Evolutionary conservation across 2,797 vertebrate genomes (phyloP), one percentile per base, ranked within the genome.

Genomic region (Astyanax mexicanus): DNA sequence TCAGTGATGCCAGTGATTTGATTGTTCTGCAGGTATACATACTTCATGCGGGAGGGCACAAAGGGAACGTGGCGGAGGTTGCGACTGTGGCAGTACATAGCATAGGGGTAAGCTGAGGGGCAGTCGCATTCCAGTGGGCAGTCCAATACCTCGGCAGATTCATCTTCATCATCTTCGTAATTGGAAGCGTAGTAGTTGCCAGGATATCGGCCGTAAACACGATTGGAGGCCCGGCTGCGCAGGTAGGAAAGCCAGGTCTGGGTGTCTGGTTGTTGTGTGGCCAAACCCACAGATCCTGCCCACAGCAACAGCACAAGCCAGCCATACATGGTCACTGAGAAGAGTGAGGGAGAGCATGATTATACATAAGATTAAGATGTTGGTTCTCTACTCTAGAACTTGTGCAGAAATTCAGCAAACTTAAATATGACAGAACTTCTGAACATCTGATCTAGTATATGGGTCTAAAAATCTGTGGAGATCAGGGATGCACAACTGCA

Each of bases 101-200:
- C 98, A 0, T 88, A 86, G 15, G 96, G 95, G 71, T 95, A 98
- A 64, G 72, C 84, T 7, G 89, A 60, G 8, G 96, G 98, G 79
- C 97, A 99, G 77, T 95, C 94, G 7, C 98, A 99, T 84, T 98
- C 98, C 85, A 97, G 92, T 2, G 97, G 95, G 86, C 97, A 99
- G 82, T 97, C 91, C 47, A 87, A 85, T 10, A 88, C 80, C 0
- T 69, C 83, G 66, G 85, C 80, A 0, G 92, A 85, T 5, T 92
- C 81, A 0, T 92, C n/a, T n/a, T n/a, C 89, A 9, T 92, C 85
- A 79, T 91, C 0, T 89, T 57, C 29, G 0, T 51, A 29, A 19
- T 51, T 79, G 52, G 75, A 75, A 84, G 86, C 72, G 35, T 89
- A 78, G 71, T 88, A 77, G 85, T 80, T 83, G 74, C 78, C 19